Evolutionary conservation across 2,113 vertebrate species (phyloP), one percentile per base, ranked within the genome.

Genomic region (Rostratula benghalensis): DNA sequence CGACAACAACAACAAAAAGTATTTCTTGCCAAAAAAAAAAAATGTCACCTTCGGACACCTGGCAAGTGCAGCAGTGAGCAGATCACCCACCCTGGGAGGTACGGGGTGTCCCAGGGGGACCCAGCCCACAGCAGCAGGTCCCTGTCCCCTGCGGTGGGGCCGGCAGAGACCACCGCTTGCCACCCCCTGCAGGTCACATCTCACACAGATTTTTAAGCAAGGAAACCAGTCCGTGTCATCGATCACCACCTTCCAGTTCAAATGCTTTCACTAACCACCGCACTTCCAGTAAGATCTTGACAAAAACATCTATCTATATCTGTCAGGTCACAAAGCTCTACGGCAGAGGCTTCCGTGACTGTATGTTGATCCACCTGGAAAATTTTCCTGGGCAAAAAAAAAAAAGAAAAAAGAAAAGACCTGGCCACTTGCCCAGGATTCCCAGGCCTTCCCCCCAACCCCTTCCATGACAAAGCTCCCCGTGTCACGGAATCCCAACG

Each of bases 91-190:
- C 4, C 9, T 4, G 1, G 46, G 17, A 56, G 59, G 43, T 12
- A 12, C 0, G 4, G 27, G 21, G 30, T 1, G 10, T 24, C 28
- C 41, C 37, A 14, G 63, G 51, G 18, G 27, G 51, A 9, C 13
- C 10, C 37, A 68, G 51, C 22, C 61, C 6, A 1, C 18, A 28
- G 59, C 65, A 39, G 48, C 35, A 16, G 31, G 50, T 46, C 54
- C 45, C 68, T 37, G 51, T 24, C 60, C 63, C 68, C 51, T 17
- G 20, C 10, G 16, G 16, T 12, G 56, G 61, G 50, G 63, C 19
- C 1, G 3, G n/a, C 22, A 7, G 56, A 10, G 25, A 7, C 8
- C 46, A 8, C 9, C 6, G 7, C 35, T 41, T 0, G 0, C 15
- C 56, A 25, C 4, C 3, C 17, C 13, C 43, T 3, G 7, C 48